Conservation (phyloP, 53 echinoderm and acorn worm genomes). For the Holothuria scabra region DNA sequence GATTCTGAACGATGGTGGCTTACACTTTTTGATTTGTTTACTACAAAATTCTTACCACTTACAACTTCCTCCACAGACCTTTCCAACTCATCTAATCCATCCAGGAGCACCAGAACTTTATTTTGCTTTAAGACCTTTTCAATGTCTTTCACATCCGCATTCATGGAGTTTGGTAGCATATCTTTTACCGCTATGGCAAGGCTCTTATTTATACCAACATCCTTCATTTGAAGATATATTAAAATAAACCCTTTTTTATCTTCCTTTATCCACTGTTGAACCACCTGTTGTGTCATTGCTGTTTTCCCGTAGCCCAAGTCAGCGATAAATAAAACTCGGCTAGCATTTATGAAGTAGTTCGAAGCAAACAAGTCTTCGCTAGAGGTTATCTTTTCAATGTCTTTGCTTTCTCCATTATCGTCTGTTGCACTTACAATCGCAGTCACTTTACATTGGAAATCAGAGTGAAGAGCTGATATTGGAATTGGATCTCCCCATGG, state of each 20-base stretch:
- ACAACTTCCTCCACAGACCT: background rate
- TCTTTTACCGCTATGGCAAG: background rate
- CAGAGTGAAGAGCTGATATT: background rate
- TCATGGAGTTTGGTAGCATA: background rate
- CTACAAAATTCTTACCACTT: background rate
- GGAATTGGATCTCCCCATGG: slow-evolving; percentile 18
- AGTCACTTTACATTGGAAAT: no score
- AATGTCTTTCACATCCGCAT: background rate
- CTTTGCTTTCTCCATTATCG: background rate
- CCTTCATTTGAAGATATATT: slow-evolving; percentile 28
- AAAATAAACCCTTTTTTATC: background rate
- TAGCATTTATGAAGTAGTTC: background rate
- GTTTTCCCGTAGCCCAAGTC: slow-evolving; percentile 29
- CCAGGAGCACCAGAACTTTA: background rate
- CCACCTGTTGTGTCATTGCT: background rate
- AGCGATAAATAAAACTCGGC: background rate
- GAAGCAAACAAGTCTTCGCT: background rate
- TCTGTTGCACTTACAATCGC: background rate
- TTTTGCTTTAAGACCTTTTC: background rate
- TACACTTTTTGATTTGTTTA: background rate
- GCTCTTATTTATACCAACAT: background rate
- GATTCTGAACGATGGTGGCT: background rate
- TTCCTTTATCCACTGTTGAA: background rate
- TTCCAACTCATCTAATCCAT: background rate
- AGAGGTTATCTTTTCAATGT: no score